These are phyloP conservation scores for Mellivora capensis DNA, from an alignment of 2,113 vertebrate species.

Conservation along the genomic window DNA sequence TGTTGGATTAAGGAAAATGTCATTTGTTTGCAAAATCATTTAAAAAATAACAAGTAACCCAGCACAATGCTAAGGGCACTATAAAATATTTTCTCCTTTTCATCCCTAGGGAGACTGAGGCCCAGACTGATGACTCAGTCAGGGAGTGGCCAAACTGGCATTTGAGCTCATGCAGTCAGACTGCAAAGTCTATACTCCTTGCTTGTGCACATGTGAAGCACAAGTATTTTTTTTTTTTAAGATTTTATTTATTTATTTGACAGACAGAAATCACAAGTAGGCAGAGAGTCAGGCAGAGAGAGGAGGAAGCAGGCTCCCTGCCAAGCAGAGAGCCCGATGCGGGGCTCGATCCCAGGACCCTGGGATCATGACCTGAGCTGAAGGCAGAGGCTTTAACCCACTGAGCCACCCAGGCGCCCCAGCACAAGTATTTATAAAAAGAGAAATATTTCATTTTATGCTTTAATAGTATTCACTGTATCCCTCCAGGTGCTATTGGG, in stretches of 20 bases:
- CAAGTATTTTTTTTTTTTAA: too few relatives aligned
- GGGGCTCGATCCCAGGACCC: too few relatives aligned
- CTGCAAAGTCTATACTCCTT: neutral
- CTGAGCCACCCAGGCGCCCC: too few relatives aligned
- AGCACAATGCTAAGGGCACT: neutral
- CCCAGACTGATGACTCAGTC: neutral
- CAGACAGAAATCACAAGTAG: too few relatives aligned
- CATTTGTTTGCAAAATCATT: neutral
- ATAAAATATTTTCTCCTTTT: neutral
- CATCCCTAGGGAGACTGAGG: neutral
- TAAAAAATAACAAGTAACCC: neutral
- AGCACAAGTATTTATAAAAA: neutral
- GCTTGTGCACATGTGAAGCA: accelerated
- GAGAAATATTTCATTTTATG: neutral
- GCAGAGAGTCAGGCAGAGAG: too few relatives aligned
- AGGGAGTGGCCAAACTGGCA: neutral
- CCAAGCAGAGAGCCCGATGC: too few relatives aligned
- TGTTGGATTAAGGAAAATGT: neutral
- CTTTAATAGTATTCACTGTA: neutral
- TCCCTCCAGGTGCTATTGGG: neutral
- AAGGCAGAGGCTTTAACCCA: too few relatives aligned
- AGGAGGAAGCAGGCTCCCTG: too few relatives aligned
- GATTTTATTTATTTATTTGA: too few relatives aligned
- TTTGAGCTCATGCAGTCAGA: neutral
- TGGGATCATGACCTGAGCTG: too few relatives aligned